Evolutionary conservation across 1,140 invertebrate genomes (phyloP), one percentile per base, ranked within the genome.

Genomic region (Maniola jurtina): DNA sequence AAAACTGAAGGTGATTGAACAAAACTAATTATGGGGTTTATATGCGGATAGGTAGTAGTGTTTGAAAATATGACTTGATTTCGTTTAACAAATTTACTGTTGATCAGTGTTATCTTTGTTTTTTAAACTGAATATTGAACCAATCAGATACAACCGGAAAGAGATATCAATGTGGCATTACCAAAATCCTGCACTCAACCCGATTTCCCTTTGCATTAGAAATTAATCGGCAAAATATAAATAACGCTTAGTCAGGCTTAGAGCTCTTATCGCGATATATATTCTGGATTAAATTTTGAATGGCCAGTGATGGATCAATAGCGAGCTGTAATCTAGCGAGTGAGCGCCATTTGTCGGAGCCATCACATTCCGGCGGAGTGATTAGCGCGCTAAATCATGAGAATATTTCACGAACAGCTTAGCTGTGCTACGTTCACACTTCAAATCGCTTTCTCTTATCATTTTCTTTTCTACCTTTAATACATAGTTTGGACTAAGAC

Each of bases 311-410:
- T 25, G 4, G 52, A 55, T 55, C 52, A 55, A 55, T 55, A 55
- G 52, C 52, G 52, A 25, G 52, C 52, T 69, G 64, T 72, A 71
- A 77, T 71, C 70, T 68, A 64, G 64, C 68, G 64, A 62, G 59
- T 68, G 60, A 60, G 66, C 56, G 64, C 50, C 70, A 72, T 75
- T 75, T 75, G 72, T 72, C 68, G 54, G 62, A 69, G 70, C 64
- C 66, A 76, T 75, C 75, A 70, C 72, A 69, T 70, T 70, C 71
- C 52, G 52, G 15, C 50, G 56, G 66, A 73, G 73, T 77, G 71
- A 79, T 77, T 77, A 79, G 70, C 59, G 65, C 67, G 68, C 52
- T 55, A 69, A 79, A 77, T 77, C 75, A 77, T 75, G 75, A 71
- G 68, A 74, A 74, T 75, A 69, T 71, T 72, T 72, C 71, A 70